phyloP scores from a whole-genome alignment of 2,888 invertebrate species.

The Athripsodes cinereus region DNA sequence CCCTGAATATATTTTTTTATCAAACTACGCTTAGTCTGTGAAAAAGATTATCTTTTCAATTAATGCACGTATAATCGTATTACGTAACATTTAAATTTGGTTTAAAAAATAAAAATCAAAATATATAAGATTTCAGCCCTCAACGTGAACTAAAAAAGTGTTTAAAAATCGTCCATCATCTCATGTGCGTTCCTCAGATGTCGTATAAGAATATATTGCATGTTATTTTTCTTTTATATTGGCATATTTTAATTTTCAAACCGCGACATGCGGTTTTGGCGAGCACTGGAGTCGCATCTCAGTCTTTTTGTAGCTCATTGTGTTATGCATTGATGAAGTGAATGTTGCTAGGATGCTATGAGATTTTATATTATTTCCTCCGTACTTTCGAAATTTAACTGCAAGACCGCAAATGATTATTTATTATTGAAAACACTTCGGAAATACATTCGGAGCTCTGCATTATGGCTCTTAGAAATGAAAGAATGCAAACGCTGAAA shows the following conservation, averaged over 20 bases:
- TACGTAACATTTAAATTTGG: too few relatives aligned
- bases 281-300: slow-evolving; percentile 24
- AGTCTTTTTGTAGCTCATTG: slow-evolving; percentile 24
- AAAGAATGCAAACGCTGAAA: background rate
- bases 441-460: slow-evolving; percentile 22
- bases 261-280: slow-evolving; percentile 41
- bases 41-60: too few relatives aligned
- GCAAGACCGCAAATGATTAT: slow-evolving; percentile 47
- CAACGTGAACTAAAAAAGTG: too few relatives aligned
- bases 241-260: slow-evolving; percentile 50
- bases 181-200: too few relatives aligned
- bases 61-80: too few relatives aligned
- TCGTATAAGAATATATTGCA: background rate
- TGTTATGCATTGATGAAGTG: slow-evolving; percentile 16
- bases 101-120: too few relatives aligned
- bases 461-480: slow-evolving; percentile 19
- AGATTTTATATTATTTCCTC: slow-evolving; percentile 31
- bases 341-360: slow-evolving; percentile 22
- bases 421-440: slow-evolving; percentile 31
- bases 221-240: slow-evolving; percentile 25
- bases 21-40: too few relatives aligned
- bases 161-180: too few relatives aligned
- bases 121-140: too few relatives aligned
- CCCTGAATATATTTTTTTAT: too few relatives aligned
- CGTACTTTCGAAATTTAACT: slow-evolving; percentile 44